Base-by-base conservation (phyloP, 30 jellyfish, hydroid and myxozoan species). In the Aurelia aurita region DNA sequence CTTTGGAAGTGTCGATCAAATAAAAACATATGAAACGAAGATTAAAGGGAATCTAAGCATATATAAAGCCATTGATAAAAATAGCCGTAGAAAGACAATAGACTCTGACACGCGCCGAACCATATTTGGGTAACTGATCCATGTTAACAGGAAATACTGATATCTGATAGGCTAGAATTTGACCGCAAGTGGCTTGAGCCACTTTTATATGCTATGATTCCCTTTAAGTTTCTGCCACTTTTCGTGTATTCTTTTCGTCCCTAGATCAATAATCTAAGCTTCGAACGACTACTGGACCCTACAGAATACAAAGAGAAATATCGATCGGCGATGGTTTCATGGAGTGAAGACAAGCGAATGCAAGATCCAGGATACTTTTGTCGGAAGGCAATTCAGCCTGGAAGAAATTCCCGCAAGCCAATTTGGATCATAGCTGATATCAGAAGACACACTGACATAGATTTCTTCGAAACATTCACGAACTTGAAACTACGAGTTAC, bases 281-380 rank as follows among this genome's bases (percentile, higher is more conserved):
- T 66, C 70, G 82, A 76, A 15, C 31, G 88, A 47, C 87, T 92
- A 44, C 74, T 92, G 63, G 95, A 95, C 23, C n/a, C 98, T 1
- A 79, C 98, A 31, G 74, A 54, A 39, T 92, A 92, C 77, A 92
- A 92, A 35, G 98, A 92, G 58, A 32, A 15, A 51, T 55, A 77
- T 49, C 77, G 98, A 26, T 18, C 47, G 35, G 92, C 83, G 31
- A 92, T 92, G 98, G 92, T 92, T 61, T 35, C 32, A 19, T 92
- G 98, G 98, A 93, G 96, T 18, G 95, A 92, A 72, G 85, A 88
- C 61, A 86, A 54, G 34, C 84, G 98, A 9, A 55, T 58, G 43
- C n/a, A 26, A 0, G 96, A 92, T 58, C 82, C 86, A 1, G 72
- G 69, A 12, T 71, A 79, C 39, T 92, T 92, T 58, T 92, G 98